Evolutionary conservation across 1,140 invertebrate genomes (phyloP).

Genomic region (Colletes gigas): DNA sequence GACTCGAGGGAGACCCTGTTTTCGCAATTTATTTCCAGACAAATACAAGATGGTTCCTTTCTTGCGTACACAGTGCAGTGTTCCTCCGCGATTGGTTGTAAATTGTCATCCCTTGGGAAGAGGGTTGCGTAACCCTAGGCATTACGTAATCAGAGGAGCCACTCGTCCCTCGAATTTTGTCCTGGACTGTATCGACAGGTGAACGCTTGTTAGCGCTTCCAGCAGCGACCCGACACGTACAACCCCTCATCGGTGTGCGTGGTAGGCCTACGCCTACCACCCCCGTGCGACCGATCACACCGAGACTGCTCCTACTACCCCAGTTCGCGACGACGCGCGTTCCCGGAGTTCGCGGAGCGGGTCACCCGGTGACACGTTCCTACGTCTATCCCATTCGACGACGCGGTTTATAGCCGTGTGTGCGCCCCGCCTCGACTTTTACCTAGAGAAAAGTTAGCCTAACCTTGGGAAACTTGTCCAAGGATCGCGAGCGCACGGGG

Average conservation of each 20-base stretch:
- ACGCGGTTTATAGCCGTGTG: constrained; percentile 27
- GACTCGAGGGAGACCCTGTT: too few relatives aligned
- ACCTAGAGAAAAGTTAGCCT: constrained; percentile 42
- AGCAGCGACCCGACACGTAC: constrained; percentile 28
- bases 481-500: background rate
- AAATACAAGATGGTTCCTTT: too few relatives aligned
- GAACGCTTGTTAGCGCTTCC: constrained; percentile 29
- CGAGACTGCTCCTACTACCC: constrained; percentile 60
- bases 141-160: background rate
- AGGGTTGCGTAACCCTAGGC: background rate
- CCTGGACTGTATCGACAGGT: constrained; percentile 23
- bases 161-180: background rate
- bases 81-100: too few relatives aligned
- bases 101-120: too few relatives aligned
- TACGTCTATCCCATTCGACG: constrained; percentile 31
- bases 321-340: constrained; percentile 52
- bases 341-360: constrained; percentile 61
- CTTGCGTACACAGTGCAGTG: too few relatives aligned
- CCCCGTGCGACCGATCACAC: constrained; percentile 59
- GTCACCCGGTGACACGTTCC: constrained; percentile 64
- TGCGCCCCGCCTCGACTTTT: constrained; percentile 33
- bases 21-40: too few relatives aligned
- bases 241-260: constrained; percentile 18
- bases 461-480: constrained; percentile 38
- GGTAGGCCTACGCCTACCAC: constrained; percentile 70